A percentile compares a stretch with the other conserved stretches of the same genome.
Conservation (phyloP, 2,797 vertebrate genomes). For the Babyrousa celebensis region DNA sequence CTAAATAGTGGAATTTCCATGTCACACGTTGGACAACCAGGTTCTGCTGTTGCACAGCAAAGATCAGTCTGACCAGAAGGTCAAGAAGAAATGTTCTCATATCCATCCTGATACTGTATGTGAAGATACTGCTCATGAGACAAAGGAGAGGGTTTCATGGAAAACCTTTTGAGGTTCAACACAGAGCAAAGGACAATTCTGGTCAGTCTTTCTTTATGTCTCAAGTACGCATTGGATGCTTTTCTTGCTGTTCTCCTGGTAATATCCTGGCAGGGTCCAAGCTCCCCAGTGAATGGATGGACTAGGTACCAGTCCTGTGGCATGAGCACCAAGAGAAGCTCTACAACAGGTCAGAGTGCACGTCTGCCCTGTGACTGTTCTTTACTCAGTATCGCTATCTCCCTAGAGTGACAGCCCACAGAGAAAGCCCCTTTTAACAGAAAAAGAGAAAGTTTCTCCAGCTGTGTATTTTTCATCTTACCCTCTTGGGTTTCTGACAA, state of each 20-base stretch:
- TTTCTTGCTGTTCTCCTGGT: neutral
- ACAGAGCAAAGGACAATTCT: neutral
- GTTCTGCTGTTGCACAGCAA: neutral
- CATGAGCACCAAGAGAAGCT: too few relatives aligned
- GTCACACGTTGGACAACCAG: neutral
- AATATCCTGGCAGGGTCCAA: neutral
- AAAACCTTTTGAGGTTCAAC: neutral
- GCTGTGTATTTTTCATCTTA: neutral
- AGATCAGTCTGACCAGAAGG: neutral
- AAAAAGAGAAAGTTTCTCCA: neutral
- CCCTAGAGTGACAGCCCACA: neutral
- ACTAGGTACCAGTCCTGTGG: neutral
- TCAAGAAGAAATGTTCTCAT: neutral
- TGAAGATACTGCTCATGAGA: neutral
- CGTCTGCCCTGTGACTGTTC: neutral
- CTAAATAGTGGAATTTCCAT: neutral
- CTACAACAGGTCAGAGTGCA: neutral
- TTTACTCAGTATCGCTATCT: conserved; percentile 54
- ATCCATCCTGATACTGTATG: neutral
- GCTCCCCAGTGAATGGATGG: neutral
- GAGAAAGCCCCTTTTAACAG: conserved; percentile 2
- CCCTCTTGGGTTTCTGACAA: conserved; percentile 16
- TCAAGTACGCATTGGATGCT: neutral
- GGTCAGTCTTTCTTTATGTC: neutral
- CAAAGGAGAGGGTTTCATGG: neutral